Evolutionary conservation across 64 coral and sea anemone genomes (phyloP), one percentile per base, ranked within the genome.

Genomic region (Acropora tenuis): DNA sequence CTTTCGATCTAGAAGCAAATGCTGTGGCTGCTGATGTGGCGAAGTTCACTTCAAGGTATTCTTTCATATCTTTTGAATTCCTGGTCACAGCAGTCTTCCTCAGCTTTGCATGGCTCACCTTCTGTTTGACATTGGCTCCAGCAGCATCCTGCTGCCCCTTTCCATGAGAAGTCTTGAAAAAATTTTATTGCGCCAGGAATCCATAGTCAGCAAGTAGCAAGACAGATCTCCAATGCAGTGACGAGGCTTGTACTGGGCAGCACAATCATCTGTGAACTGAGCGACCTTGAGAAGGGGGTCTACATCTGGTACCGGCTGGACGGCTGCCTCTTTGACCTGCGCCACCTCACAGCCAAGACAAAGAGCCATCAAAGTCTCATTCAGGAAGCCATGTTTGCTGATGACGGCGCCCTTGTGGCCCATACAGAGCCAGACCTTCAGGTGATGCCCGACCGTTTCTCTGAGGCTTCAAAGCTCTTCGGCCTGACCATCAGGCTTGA

Each of bases 261-360:
- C 84, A 82, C 85, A 93, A 2, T 74, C 91, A 87, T 93, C 91
- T 79, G 91, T 93, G 50, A 77, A 93, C 71, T 93, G n/a, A n/a
- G n/a, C n/a, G n/a, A n/a, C n/a, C n/a, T n/a, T n/a, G n/a, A n/a
- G n/a, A n/a, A n/a, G n/a, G n/a, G n/a, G n/a, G n/a, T n/a, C n/a
- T n/a, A n/a, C n/a, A n/a, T n/a, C n/a, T n/a, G n/a, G n/a, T n/a
- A n/a, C n/a, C n/a, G n/a, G n/a, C n/a, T n/a, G n/a, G n/a, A n/a
- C n/a, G n/a, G n/a, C n/a, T n/a, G n/a, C n/a, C n/a, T n/a, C n/a
- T n/a, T n/a, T n/a, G n/a, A n/a, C n/a, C n/a, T n/a, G n/a, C n/a
- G n/a, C n/a, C n/a, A n/a, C n/a, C n/a, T n/a, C n/a, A n/a, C n/a
- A n/a, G n/a, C n/a, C n/a, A n/a, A n/a, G n/a, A n/a, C n/a, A n/a